Evolutionary conservation across 2,797 vertebrate genomes (phyloP).

Genomic region (Poecilia picta): DNA sequence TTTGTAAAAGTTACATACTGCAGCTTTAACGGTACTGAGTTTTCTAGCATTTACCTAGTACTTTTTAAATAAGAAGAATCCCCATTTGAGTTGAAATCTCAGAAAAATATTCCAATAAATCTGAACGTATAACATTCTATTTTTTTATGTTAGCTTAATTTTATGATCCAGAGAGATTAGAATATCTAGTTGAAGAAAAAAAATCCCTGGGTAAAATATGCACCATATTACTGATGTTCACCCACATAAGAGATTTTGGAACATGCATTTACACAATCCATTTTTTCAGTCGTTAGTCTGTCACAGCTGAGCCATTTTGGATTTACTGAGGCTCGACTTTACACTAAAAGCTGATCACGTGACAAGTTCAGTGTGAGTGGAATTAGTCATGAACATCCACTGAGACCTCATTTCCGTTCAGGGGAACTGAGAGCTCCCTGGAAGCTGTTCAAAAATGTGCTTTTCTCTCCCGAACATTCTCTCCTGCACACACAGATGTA

Average conservation of each 20-base stretch:
- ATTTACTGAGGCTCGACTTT: conserved; percentile 28
- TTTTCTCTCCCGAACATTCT: conserved; percentile 12
- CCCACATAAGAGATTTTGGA: conserved; percentile 7
- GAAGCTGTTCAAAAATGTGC: conserved; percentile 64
- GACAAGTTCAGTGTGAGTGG: conserved; percentile 36
- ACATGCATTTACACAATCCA: conserved; percentile 11
- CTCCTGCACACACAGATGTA: conserved; percentile 28
- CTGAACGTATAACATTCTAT: not conserved
- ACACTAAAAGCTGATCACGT: conserved; percentile 26
- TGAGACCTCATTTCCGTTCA: conserved; percentile 70
- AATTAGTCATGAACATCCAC: conserved; percentile 58
- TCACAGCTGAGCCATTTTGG: conserved; percentile 16
- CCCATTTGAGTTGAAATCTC: too few relatives aligned
- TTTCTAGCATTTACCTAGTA: not conserved
- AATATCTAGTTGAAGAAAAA: conserved; percentile 28
- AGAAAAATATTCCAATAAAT: too few relatives aligned
- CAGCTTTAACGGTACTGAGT: not conserved
- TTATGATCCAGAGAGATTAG: conserved; percentile 18
- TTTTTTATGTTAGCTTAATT: conserved; percentile 17
- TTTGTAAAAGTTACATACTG: too few relatives aligned
- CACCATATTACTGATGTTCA: not conserved
- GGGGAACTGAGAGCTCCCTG: conserved; percentile 64
- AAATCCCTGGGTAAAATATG: conserved; percentile 32
- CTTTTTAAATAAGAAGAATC: not conserved
- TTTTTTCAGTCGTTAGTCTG: conserved; percentile 1